phyloP scores from a whole-genome alignment of 2,797 vertebrate genomes.

The Pseudochirops corinnae region DNA sequence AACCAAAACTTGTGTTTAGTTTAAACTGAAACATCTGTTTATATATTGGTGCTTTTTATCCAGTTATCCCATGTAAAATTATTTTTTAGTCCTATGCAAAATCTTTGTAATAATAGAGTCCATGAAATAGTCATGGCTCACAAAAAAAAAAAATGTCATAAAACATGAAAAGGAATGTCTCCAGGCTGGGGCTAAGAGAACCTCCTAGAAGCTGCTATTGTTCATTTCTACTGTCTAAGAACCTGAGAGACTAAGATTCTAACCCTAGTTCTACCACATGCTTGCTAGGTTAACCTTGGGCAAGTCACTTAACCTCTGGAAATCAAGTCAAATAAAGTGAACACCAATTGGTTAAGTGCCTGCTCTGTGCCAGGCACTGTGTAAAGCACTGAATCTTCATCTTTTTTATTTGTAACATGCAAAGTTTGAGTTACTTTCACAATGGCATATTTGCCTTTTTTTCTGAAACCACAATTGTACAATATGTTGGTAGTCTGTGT shows the following conservation, averaged over 20 bases:
- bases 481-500: background rate
- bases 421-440: background rate
- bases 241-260: background rate
- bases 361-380: background rate
- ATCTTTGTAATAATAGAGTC: background rate
- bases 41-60: background rate
- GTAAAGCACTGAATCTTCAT: background rate
- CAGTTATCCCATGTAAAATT: background rate
- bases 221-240: background rate
- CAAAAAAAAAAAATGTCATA: background rate
- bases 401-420: background rate
- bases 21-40: background rate
- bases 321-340: background rate
- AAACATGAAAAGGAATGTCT: background rate
- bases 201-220: background rate
- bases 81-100: background rate
- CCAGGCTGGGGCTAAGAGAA: background rate
- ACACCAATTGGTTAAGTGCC: background rate
- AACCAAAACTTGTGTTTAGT: background rate
- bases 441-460: conserved; percentile 34
- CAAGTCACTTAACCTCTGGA: background rate
- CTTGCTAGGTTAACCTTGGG: background rate
- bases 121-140: background rate
- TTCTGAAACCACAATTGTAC: background rate
- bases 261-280: background rate